Conservation (phyloP, 2,113 vertebrate genomes). For the Tragelaphus strepsiceros region DNA sequence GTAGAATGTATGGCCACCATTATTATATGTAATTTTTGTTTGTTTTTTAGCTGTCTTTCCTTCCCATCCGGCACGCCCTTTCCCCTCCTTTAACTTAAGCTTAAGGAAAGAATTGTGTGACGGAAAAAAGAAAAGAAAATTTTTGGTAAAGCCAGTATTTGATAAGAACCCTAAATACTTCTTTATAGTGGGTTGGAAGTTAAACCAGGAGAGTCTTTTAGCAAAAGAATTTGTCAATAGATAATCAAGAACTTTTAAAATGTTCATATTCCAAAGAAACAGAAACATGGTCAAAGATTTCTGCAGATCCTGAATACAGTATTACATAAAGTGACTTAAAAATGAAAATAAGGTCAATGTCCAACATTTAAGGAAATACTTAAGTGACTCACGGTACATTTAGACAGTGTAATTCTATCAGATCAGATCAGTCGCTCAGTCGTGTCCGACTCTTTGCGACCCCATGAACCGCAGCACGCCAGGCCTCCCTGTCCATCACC, state of each 20-base stretch:
- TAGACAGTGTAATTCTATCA: background rate
- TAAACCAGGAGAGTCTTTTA: background rate
- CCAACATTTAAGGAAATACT: background rate
- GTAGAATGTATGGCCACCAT: background rate
- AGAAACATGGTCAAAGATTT: background rate
- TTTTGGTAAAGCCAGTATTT: background rate
- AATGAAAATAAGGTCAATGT: background rate
- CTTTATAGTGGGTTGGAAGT: background rate
- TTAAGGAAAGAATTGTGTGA: background rate
- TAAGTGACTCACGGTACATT: background rate
- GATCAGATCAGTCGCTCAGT: too few relatives aligned
- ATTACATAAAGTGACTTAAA: background rate
- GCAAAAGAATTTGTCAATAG: background rate
- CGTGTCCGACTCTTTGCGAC: too few relatives aligned
- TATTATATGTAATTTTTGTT: background rate
- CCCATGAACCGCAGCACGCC: too few relatives aligned
- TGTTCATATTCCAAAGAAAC: background rate
- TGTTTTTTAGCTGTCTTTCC: background rate
- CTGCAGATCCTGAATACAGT: background rate
- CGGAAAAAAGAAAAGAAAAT: background rate
- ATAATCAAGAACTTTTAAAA: background rate
- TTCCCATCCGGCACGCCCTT: background rate
- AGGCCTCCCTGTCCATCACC: too few relatives aligned
- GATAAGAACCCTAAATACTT: background rate
- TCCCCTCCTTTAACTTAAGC: background rate